Base-by-base conservation (phyloP, 2,797 vertebrate genomes). In the Sphenopsis melanotis region DNA sequence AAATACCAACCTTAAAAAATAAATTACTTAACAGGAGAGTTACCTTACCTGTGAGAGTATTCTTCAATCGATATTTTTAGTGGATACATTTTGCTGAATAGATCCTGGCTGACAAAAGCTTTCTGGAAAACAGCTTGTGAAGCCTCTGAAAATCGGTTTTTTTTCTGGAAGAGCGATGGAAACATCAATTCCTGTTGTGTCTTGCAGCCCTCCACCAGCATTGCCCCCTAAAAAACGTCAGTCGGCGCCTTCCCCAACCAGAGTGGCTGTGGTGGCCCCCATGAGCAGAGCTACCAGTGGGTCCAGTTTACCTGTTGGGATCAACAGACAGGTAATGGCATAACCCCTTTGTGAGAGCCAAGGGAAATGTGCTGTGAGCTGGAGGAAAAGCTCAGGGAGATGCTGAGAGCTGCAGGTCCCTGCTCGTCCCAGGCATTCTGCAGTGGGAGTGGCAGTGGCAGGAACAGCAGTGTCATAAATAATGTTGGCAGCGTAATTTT, bases 171-270 rank as follows among this genome's bases (percentile, higher is more conserved):
- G 21, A 83, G 21, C 50, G 18, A 89, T 41, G 36, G 36, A 74
- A 93, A 10, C 83, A 42, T 74, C 21, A 6, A 71, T 46, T 32
- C 36, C 42, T 93, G 7, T 94, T 88, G 64, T 92, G 66, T 97
- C 46, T 95, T 96, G 70, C 95, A 98, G 99, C 89, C 98, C 97
- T 83, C 98, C 99, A 32, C 99, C 99, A 49, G 99, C 99, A 18
- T 88, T 99, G 86, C 99, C 99, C 12, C 99, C 99, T 36, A 99
- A 99, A 97, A 99, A 99, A 81, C 98, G 99, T 7, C 99, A 99
- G 97, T 99, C 99, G 0, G 99, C 99, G 2, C 98, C 99, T 10
- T 99, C 99, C n/a, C 99, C 99, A 1, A 99, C 99, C 8, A 98
- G 99, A 27, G 99, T 99, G 76, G 99, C 99, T 0, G 98, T 99